A percentile compares a stretch with the other conserved stretches of the same genome.
These are phyloP conservation scores for Drosophila oshimai DNA, from an alignment of 1,140 invertebrate genomes.

Conservation along the genomic window DNA sequence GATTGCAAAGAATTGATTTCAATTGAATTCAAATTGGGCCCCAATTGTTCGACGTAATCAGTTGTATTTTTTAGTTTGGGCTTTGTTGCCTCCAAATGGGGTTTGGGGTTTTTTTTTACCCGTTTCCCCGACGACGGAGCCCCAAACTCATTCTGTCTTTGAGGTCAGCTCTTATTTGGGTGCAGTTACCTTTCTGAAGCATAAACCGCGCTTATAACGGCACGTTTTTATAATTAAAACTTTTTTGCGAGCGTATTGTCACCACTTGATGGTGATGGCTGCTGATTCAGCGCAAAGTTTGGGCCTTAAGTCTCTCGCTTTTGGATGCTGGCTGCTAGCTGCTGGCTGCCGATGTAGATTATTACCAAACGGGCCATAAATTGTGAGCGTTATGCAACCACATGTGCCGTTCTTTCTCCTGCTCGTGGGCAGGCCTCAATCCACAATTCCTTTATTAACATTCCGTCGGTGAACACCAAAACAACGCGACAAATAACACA, in stretches of 20 bases:
- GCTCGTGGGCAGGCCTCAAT: neutral
- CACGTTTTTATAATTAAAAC: constrained; percentile 42
- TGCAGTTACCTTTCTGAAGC: constrained; percentile 20
- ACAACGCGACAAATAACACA: neutral
- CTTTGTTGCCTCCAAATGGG: neutral
- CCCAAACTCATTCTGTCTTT: constrained; percentile 11
- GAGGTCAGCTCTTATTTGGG: constrained; percentile 29
- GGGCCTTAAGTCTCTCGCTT: neutral
- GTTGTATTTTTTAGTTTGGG: constrained; percentile 9
- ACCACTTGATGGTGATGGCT: constrained; percentile 28
- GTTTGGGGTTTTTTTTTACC: neutral
- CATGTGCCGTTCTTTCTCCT: constrained; percentile 20
- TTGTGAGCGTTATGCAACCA: constrained; percentile 19
- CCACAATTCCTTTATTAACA: constrained; percentile 20
- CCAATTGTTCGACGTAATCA: constrained; percentile 48
- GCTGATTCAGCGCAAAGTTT: constrained; percentile 14
- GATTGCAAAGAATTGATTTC: constrained; percentile 41
- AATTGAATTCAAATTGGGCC: constrained; percentile 54
- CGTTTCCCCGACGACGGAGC: neutral
- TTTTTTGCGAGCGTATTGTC: constrained; percentile 28
- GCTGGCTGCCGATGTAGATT: neutral
- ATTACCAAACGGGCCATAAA: neutral
- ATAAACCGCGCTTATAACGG: constrained; percentile 19
- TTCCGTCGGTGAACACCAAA: neutral
- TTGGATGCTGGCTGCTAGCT: constrained; percentile 13